Conservation (phyloP, 2,113 vertebrate species). For the Vidua chalybeata region DNA sequence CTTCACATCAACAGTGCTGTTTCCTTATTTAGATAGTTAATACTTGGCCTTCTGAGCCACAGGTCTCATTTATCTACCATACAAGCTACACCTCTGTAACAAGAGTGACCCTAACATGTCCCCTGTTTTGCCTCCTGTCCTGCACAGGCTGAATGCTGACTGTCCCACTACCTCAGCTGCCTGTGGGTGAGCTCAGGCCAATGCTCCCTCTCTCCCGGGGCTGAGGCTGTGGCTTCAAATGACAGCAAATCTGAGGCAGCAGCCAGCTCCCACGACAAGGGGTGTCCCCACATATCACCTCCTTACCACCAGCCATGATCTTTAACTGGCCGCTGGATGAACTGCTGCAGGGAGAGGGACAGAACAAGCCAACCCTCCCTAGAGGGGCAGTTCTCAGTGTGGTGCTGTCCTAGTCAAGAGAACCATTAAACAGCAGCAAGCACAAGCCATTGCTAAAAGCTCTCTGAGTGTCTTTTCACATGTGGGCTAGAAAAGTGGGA, state of each 20-base stretch:
- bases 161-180: background rate
- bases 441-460: background rate
- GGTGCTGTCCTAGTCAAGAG: background rate
- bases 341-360: background rate
- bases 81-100: background rate
- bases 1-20: background rate
- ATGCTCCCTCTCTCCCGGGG: rapidly evolving
- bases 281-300: background rate
- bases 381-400: background rate
- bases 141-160: background rate
- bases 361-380: background rate
- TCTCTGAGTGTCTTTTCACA: background rate
- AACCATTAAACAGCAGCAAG: background rate
- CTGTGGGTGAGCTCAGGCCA: background rate
- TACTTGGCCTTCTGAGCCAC: background rate
- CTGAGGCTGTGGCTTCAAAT: background rate
- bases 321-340: background rate
- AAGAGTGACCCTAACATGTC: rapidly evolving
- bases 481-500: background rate
- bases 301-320: rapidly evolving
- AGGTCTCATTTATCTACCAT: background rate
- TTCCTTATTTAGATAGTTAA: background rate
- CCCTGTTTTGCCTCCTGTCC: background rate
- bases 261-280: background rate
- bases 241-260: background rate